Evolutionary conservation across 2,888 invertebrate genomes (phyloP).

Genomic region (Eilema griseolum): DNA sequence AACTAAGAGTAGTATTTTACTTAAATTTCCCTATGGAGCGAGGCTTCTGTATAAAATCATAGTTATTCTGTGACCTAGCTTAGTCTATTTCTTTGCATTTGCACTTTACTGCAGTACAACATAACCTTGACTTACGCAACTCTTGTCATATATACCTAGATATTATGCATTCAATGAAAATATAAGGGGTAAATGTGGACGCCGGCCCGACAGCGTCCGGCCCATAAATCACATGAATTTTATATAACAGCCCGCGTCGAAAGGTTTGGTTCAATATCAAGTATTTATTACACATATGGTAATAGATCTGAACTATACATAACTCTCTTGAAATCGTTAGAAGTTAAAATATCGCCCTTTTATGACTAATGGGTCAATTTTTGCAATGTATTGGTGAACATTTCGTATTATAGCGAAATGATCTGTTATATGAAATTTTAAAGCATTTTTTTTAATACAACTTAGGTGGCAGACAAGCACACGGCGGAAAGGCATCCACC

Average conservation of each 20-base stretch:
- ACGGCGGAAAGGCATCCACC: no score
- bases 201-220: not conserved
- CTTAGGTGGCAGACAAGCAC: no score
- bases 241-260: not conserved
- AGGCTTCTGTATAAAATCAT: not conserved
- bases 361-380: not conserved
- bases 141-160: slow-evolving; percentile 28
- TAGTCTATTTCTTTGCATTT: not conserved
- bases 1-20: not conserved
- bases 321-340: not conserved
- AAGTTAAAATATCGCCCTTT: not conserved
- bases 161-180: slow-evolving; percentile 25
- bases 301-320: not conserved
- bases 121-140: slow-evolving; percentile 40
- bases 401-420: not conserved
- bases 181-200: slow-evolving; percentile 24
- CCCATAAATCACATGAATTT: slow-evolving; percentile 1
- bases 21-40: not conserved
- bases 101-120: slow-evolving; percentile 25
- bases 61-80: not conserved
- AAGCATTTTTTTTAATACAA: not conserved
- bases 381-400: not conserved
- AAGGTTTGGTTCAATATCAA: not conserved
- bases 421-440: no score
- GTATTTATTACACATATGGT: no score